Evolutionary conservation across 1,140 invertebrate genomes (phyloP), one percentile per base, ranked within the genome.

Genomic region (Pseudachorutes palmiensis): DNA sequence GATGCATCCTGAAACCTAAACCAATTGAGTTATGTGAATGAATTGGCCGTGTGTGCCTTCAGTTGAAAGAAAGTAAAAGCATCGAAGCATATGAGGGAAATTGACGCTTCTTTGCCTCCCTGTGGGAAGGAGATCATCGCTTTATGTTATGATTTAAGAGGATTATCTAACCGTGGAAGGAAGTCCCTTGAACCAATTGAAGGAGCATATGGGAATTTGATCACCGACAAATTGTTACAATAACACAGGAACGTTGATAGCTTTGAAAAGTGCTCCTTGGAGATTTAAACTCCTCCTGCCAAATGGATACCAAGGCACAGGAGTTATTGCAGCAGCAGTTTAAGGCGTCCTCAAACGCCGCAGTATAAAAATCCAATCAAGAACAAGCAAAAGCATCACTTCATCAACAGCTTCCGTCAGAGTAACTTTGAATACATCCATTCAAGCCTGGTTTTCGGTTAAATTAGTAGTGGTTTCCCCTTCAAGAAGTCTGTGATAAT

Each of bases 311-410:
- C 51, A 55, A 26, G 12, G 51, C 9, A 5, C 12, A 19, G 12
- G 5, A 55, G 12, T 55, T 19, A 45, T 12, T 12, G 9, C 9
- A 45, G 24, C 9, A 55, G 51, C 9, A 26, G 24, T 19, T 22
- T 55, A 12, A 24, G 9, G 24, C 24, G 51, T 55, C 51, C 51
- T 55, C 24, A 55, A 26, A 24, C 24, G 12, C 5, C 24, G 9
- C 51, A 22, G 51, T 55, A 55, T 55, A 55, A 55, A 55, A 55
- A 55, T 55, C 51, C 12, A 55, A 55, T 55, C 51, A 55, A 55
- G 12, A 26, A 55, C 3, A 9, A 55, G 9, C 51, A 12, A 16
- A 3, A 55, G 24, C 24, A 16, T 5, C 51, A 9, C 5, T 9
- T 55, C 36, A 45, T 45, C 36, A 45, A 45, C 36, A 12, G 36